Evolutionary conservation across 2,888 invertebrate genomes (phyloP).

Genomic region (Augiades crinisus): DNA sequence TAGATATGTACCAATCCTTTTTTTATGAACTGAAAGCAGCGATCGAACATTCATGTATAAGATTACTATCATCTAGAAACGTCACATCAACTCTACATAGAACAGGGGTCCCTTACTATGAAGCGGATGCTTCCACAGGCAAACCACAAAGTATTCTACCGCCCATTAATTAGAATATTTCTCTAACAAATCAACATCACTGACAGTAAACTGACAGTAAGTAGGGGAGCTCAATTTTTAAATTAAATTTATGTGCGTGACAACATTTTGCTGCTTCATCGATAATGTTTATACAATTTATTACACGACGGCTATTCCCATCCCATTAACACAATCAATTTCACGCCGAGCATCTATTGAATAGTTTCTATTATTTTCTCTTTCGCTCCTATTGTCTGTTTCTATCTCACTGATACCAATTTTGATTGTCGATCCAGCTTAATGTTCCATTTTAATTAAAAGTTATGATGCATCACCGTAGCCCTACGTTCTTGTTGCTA

Average conservation of each 20-base stretch:
- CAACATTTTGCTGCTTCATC: constrained; percentile 52
- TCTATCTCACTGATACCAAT: neutral
- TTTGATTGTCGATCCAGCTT: constrained; percentile 55
- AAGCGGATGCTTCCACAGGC: too few species aligned
- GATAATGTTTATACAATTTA: constrained; percentile 44
- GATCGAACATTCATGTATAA: too few species aligned
- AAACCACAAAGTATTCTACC: too few species aligned
- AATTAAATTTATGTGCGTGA: constrained; percentile 45
- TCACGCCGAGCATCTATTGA: constrained; percentile 60
- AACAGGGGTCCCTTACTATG: too few species aligned
- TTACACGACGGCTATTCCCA: constrained; percentile 46
- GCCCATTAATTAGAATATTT: too few species aligned
- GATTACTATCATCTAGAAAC: too few species aligned
- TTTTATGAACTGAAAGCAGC: too few species aligned
- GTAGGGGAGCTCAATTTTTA: constrained; percentile 3
- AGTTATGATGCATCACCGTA: constrained; percentile 70
- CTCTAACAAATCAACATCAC: too few species aligned
- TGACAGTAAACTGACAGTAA: constrained; percentile 8
- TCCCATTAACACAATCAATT: constrained; percentile 56
- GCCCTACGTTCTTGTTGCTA: constrained; percentile 47
- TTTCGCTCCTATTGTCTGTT: neutral
- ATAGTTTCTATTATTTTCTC: constrained; percentile 45
- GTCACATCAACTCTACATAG: too few species aligned
- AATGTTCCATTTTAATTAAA: constrained; percentile 75
- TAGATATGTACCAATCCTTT: too few species aligned